Evolutionary conservation across 2,888 invertebrate genomes (phyloP).

Genomic region (Amphipyra tragopoginis): DNA sequence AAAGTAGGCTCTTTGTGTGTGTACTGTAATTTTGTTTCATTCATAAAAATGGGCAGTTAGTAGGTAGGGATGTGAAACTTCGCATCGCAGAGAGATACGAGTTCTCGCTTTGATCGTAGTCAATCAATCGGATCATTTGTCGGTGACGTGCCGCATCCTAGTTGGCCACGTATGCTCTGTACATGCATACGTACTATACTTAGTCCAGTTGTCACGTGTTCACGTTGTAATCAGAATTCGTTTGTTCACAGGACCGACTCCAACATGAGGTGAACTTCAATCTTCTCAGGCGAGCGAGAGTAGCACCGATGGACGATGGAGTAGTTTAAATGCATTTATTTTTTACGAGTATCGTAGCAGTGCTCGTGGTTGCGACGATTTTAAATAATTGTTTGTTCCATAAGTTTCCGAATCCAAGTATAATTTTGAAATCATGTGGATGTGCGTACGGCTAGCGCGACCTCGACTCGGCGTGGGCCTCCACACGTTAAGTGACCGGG

Average conservation of each 20-base stretch:
- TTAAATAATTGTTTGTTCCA: not conserved
- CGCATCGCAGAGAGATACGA: slow-evolving; percentile 15
- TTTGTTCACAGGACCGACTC: slow-evolving; percentile 54
- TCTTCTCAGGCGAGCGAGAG: slow-evolving; percentile 20
- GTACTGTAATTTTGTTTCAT: slow-evolving; percentile 49
- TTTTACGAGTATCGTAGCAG: slow-evolving; percentile 49
- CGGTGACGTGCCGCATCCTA: slow-evolving; percentile 22
- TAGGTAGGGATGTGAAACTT: slow-evolving; percentile 22
- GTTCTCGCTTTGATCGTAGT: slow-evolving; percentile 65
- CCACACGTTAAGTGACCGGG: no score
- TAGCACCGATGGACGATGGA: slow-evolving; percentile 64
- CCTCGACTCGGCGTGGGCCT: slow-evolving; percentile 67
- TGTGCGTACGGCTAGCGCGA: slow-evolving; percentile 76
- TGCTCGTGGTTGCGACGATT: slow-evolving; percentile 64
- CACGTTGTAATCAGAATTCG: slow-evolving; percentile 16
- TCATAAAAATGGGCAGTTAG: slow-evolving; percentile 33
- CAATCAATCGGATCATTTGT: slow-evolving; percentile 57
- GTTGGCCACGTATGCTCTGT: slow-evolving; percentile 2
- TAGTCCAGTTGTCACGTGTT: slow-evolving; percentile 4
- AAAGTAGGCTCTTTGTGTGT: slow-evolving; percentile 29
- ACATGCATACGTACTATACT: slow-evolving; percentile 14
- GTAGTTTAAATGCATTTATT: slow-evolving; percentile 54
- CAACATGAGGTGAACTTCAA: slow-evolving; percentile 54
- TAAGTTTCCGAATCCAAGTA: slow-evolving; percentile 7
- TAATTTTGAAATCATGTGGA: slow-evolving; percentile 57